phyloP scores from a whole-genome alignment of 2,888 invertebrate genomes.

The Piscicola geometra region DNA sequence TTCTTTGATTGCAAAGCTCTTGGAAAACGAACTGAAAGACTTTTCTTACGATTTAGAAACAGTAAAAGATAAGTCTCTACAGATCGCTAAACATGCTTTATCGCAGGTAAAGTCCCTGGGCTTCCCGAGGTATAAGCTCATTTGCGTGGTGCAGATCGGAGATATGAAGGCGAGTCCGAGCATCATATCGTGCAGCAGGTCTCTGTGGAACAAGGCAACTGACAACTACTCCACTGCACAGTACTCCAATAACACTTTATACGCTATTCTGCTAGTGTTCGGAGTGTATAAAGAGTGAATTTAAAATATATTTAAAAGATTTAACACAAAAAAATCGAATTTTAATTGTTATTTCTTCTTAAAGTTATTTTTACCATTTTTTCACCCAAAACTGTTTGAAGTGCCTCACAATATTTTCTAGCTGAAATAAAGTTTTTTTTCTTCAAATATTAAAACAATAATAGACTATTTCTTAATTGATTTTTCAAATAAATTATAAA shows the following conservation, averaged over 20 bases:
- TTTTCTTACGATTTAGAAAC: not conserved
- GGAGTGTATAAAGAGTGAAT: constrained; percentile 26
- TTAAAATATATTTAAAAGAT: no score
- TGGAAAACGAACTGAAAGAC: constrained; percentile 14
- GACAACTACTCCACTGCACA: constrained; percentile 8
- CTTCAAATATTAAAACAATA: no score
- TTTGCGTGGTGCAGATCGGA: constrained; percentile 16
- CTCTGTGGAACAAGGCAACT: constrained; percentile 26
- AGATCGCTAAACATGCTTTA: constrained; percentile 3
- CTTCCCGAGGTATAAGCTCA: constrained; percentile 11
- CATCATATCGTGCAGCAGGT: constrained; percentile 22
- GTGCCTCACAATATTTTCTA: no score
- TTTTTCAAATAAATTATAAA: no score
- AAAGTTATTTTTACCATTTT: no score
- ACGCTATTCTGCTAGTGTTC: constrained; percentile 14
- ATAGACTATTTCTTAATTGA: no score
- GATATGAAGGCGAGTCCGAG: constrained; percentile 24
- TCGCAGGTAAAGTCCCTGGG: not conserved
- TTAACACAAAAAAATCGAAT: no score
- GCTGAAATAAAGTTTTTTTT: no score
- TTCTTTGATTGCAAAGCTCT: not conserved
- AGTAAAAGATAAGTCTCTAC: not conserved
- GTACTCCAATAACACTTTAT: constrained; percentile 15
- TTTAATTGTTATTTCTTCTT: no score
- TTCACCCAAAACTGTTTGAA: no score